Conservation (phyloP, 2,113 vertebrate species). For the Scomber colias region DNA sequence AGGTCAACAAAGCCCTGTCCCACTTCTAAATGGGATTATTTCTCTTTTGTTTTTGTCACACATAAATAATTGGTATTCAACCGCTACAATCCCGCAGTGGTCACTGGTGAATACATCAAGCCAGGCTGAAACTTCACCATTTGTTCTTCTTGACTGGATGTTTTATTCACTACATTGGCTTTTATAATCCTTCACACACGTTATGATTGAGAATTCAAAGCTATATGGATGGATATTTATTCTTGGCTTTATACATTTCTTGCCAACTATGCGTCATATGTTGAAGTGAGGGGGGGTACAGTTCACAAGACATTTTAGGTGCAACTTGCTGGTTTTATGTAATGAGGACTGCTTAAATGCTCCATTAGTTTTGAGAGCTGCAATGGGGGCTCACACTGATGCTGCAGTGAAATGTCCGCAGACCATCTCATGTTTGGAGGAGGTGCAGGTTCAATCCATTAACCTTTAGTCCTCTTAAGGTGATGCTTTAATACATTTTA, state of each 20-base stretch:
- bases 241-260: too few species aligned
- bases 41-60: too few species aligned
- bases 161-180: not conserved
- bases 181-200: not conserved
- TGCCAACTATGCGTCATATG: not conserved
- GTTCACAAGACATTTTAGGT: not conserved
- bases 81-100: too few species aligned
- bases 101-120: too few species aligned
- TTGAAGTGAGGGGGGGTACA: not conserved
- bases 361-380: not conserved
- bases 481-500: not conserved
- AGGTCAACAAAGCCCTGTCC: too few species aligned
- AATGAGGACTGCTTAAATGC: slow-evolving; percentile 10
- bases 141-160: too few species aligned
- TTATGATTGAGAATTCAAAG: not conserved
- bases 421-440: slow-evolving; percentile 3
- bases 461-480: slow-evolving; percentile 18
- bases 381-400: not conserved
- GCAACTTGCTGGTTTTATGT: slow-evolving; percentile 4
- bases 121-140: too few species aligned
- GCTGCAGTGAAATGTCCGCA: not conserved
- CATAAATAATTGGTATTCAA: too few species aligned
- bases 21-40: too few species aligned
- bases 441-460: slow-evolving; percentile 5
- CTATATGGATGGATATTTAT: not conserved